phyloP scores from a whole-genome alignment of 2,888 invertebrate genomes.

The Zootermopsis nevadensis region DNA sequence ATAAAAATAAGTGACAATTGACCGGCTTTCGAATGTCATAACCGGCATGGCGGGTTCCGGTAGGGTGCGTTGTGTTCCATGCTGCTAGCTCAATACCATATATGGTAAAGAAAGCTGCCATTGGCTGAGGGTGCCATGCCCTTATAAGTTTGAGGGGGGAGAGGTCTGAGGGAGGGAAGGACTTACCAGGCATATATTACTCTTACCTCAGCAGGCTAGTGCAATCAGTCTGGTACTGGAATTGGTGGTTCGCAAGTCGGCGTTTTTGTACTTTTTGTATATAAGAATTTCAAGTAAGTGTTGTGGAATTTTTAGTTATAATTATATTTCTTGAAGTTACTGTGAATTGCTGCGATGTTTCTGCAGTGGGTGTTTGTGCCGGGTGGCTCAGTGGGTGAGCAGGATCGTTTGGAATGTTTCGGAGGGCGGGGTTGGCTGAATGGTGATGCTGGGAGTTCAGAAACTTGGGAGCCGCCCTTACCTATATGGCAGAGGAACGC shows the following conservation, averaged over 20 bases:
- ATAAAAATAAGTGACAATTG: not conserved
- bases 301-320: not conserved
- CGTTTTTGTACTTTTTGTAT: constrained; percentile 19
- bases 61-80: constrained; percentile 49
- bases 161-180: constrained; percentile 65
- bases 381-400: not conserved
- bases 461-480: not conserved
- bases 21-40: constrained; percentile 21
- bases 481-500: not conserved
- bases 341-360: not conserved
- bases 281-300: constrained; percentile 18
- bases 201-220: constrained; percentile 47
- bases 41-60: constrained; percentile 47
- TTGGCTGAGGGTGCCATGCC: constrained; percentile 65
- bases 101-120: constrained; percentile 81
- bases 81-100: constrained; percentile 71
- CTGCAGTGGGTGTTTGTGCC: not conserved
- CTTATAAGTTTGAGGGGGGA: constrained; percentile 61
- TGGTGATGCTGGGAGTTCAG: not conserved
- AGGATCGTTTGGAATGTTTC: not conserved
- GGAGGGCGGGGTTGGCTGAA: not conserved
- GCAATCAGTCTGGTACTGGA: constrained; percentile 53
- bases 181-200: constrained; percentile 52
- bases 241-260: not conserved
- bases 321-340: no score